A percentile compares a stretch with the other conserved stretches of the same genome.
phyloP scores from a whole-genome alignment of 2,888 invertebrate genomes.

The Agriopis marginaria region DNA sequence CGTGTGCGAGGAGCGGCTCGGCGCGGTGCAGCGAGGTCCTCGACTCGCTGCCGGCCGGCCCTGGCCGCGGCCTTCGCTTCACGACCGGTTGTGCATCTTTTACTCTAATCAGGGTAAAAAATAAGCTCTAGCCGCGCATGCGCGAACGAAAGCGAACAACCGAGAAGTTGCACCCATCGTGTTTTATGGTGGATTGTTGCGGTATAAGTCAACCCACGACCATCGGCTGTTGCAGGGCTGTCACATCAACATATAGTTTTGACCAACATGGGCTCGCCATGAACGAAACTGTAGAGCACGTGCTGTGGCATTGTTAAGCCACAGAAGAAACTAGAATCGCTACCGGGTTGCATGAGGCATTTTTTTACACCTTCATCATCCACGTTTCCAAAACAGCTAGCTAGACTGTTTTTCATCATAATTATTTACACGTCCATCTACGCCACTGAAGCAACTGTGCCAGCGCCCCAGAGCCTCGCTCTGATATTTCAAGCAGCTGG shows the following conservation, averaged over 20 bases:
- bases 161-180: slow-evolving; percentile 71
- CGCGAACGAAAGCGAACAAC: slow-evolving; percentile 80
- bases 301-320: neutral
- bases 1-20: slow-evolving; percentile 52
- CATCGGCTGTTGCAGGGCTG: slow-evolving; percentile 51
- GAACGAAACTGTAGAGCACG: neutral
- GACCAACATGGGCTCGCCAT: neutral
- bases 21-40: slow-evolving; percentile 56
- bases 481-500: too few species aligned
- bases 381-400: too few species aligned
- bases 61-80: slow-evolving; percentile 79
- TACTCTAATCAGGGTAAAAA: slow-evolving; percentile 84
- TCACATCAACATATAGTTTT: neutral
- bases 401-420: too few species aligned
- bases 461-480: too few species aligned
- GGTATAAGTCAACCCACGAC: slow-evolving; percentile 50
- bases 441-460: too few species aligned
- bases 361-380: too few species aligned
- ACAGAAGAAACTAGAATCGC: neutral
- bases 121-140: slow-evolving; percentile 69
- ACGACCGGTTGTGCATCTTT: slow-evolving; percentile 84
- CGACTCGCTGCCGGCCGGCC: slow-evolving; percentile 66
- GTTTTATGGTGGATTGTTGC: slow-evolving; percentile 80
- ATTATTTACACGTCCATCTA: too few species aligned
- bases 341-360: too few species aligned